These are phyloP conservation scores for Trematomus bernacchii DNA, from an alignment of 2,797 vertebrate genomes.

Conservation along the genomic window DNA sequence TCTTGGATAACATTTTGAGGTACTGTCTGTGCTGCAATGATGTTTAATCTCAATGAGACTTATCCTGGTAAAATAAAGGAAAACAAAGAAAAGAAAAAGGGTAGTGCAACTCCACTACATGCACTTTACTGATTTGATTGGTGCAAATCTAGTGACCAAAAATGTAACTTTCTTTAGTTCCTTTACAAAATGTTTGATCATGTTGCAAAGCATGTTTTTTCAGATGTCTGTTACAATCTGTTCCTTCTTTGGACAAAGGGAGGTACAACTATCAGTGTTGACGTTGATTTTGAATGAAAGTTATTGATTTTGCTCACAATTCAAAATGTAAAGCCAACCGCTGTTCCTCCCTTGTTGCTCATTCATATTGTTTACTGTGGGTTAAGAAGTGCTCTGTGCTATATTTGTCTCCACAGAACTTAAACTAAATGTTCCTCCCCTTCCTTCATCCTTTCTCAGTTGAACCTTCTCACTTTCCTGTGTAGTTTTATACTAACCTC, in stretches of 20 bases:
- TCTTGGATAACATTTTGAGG: no score
- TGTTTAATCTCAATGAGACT: no score
- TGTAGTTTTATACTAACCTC: constrained; percentile 56
- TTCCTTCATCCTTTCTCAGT: constrained; percentile 32
- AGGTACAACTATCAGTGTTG: no score
- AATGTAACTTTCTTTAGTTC: neutral
- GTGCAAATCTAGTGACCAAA: neutral
- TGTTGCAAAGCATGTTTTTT: neutral
- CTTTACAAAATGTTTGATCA: neutral
- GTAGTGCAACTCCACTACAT: neutral
- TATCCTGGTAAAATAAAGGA: no score
- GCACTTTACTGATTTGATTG: constrained; percentile 1
- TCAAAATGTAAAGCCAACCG: no score
- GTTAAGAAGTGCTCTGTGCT: constrained; percentile 80
- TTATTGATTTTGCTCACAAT: neutral
- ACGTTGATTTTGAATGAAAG: constrained; percentile 3
- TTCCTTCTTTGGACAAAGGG: neutral
- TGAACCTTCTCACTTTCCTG: constrained; percentile 1
- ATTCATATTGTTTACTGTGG: constrained; percentile 62
- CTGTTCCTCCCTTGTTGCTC: constrained; percentile 20
- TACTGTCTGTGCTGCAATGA: neutral
- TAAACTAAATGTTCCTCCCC: constrained; percentile 48
- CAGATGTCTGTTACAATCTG: neutral
- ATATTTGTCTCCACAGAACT: constrained; percentile 65
- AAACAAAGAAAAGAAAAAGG: no score